phyloP scores from a whole-genome alignment of 2,797 vertebrate species.

The Rhinella marina region DNA sequence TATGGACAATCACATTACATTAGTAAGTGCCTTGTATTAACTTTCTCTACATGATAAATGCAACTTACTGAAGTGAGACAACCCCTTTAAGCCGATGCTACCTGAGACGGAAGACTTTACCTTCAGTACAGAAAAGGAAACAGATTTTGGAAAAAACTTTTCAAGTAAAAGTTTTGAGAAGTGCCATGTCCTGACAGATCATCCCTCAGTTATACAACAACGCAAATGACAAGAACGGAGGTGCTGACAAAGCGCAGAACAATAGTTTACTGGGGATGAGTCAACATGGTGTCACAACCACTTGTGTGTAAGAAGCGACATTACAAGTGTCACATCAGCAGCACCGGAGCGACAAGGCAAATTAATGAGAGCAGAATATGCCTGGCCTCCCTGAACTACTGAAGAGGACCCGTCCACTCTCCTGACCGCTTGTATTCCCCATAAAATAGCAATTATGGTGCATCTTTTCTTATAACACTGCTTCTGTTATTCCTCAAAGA shows the following conservation, averaged over 20 bases:
- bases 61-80: no score
- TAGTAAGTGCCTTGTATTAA: no score
- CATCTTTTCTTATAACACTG: no score
- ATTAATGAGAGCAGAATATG: neutral
- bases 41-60: no score
- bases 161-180: neutral
- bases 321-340: constrained; percentile 18
- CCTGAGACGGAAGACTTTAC: neutral
- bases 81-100: neutral
- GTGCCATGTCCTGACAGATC: constrained; percentile 20
- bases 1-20: no score
- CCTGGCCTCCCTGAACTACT: neutral
- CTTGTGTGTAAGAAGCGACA: neutral
- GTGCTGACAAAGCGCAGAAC: constrained; percentile 15
- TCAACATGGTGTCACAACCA: constrained; percentile 25
- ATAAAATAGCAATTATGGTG: no score
- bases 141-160: neutral
- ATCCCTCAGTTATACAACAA: constrained; percentile 8
- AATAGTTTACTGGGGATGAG: constrained; percentile 9
- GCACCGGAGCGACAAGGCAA: neutral
- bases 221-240: constrained; percentile 27
- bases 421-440: no score
- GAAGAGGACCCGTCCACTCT: no score
- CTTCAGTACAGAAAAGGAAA: neutral
- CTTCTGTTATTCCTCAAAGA: no score